These are phyloP conservation scores for Boulengeromyrus knoepffleri DNA, from an alignment of 2,113 vertebrate genomes.

Conservation along the genomic window DNA sequence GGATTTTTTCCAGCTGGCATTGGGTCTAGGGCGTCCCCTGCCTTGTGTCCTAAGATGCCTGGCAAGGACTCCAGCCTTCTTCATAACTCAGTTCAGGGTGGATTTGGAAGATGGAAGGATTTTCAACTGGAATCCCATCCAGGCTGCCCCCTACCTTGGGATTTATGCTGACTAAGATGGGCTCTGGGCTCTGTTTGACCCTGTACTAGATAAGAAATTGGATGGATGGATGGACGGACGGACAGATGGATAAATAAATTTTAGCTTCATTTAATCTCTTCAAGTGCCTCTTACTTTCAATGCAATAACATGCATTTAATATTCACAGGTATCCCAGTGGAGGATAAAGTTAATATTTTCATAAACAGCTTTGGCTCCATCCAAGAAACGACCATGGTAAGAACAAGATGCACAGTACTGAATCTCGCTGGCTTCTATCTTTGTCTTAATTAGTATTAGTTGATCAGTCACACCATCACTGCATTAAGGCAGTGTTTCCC, in stretches of 20 bases:
- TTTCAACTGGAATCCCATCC: background rate
- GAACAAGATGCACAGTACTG: conserved; percentile 9
- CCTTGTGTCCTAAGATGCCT: background rate
- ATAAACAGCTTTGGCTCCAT: conserved; percentile 98
- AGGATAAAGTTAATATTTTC: conserved; percentile 93
- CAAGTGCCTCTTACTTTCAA: background rate
- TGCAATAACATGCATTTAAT: conserved; percentile 23
- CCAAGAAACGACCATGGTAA: conserved; percentile 96
- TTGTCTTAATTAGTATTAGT: background rate
- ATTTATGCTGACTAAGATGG: background rate
- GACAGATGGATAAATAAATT: background rate
- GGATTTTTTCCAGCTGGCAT: background rate
- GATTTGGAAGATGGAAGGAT: background rate
- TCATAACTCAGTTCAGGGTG: background rate
- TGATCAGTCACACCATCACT: background rate
- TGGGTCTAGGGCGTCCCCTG: background rate
- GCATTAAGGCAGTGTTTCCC: background rate
- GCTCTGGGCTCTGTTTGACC: background rate
- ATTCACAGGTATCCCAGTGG: conserved; percentile 82
- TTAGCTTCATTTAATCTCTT: background rate
- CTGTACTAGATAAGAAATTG: background rate
- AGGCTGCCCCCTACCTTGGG: background rate
- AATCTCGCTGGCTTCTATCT: background rate
- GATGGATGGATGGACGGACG: background rate
- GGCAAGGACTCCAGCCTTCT: background rate